Conservation (phyloP, 2,888 invertebrate species). For the Hyposoter didymator region DNA sequence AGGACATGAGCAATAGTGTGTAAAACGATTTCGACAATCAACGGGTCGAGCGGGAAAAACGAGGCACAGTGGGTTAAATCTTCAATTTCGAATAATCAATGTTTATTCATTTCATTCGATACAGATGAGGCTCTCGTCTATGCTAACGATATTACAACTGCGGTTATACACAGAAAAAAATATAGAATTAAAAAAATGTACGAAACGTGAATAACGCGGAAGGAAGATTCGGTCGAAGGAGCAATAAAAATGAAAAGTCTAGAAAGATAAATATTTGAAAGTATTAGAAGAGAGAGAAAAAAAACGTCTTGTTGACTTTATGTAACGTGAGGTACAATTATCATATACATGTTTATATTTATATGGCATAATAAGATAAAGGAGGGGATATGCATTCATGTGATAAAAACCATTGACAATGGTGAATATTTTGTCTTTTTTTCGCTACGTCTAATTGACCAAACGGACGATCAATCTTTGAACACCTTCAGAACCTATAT, state of each 20-base stretch:
- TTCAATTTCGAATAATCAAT: slow-evolving; percentile 64
- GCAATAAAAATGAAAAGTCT: slow-evolving; percentile 45
- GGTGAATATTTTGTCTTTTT: slow-evolving; percentile 44
- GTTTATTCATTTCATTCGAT: slow-evolving; percentile 68
- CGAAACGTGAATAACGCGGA: slow-evolving; percentile 57
- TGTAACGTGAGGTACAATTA: slow-evolving; percentile 53
- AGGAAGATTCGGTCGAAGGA: slow-evolving; percentile 22
- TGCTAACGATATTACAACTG: slow-evolving; percentile 64
- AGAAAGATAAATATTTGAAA: slow-evolving; percentile 17
- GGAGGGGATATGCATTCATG: slow-evolving; percentile 36
- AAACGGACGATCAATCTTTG: slow-evolving; percentile 71
- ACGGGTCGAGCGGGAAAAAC: not conserved
- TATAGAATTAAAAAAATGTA: slow-evolving; percentile 59
- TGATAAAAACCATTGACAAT: slow-evolving; percentile 35
- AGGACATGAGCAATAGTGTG: not conserved
- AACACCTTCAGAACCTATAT: slow-evolving; percentile 77
- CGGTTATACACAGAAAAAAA: slow-evolving; percentile 60
- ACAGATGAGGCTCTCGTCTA: slow-evolving; percentile 61
- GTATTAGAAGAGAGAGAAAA: slow-evolving; percentile 19
- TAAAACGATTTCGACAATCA: not conserved
- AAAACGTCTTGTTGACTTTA: slow-evolving; percentile 48
- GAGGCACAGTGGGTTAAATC: not conserved
- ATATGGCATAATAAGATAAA: slow-evolving; percentile 44
- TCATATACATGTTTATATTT: slow-evolving; percentile 63
- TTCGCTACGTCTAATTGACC: slow-evolving; percentile 62